Base-by-base conservation (phyloP, 2,888 invertebrate species). In the Eupithecia dodoneata region DNA sequence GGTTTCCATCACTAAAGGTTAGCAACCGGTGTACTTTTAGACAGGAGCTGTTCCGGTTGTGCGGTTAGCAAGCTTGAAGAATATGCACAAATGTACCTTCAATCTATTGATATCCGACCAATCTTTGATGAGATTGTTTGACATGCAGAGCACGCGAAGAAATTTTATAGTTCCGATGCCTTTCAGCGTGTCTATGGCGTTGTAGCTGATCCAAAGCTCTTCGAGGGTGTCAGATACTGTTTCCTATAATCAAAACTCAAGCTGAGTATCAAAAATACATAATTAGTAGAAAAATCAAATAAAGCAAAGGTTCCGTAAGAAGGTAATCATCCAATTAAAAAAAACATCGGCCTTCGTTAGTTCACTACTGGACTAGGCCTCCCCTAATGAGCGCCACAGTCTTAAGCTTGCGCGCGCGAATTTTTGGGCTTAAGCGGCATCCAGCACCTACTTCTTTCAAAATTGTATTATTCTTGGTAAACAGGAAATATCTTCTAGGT, bases 151-250 rank as follows among this genome's bases (percentile, higher is more conserved):
- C 0, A 99, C 97, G 86, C 96, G 97, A 0, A 99, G 91, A 65
- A 97, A 97, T 89, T 97, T 98, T 84, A 99, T 93, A 0, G 96
- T 94, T 69, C 96, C 97, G 6, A 99, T 95, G 0, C 98, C 98
- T 93, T 98, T 99, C 69, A 98, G 94, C 92, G 98, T 99, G 86
- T 99, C 99, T 80, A 99, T 98, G 13, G 96, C 93, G 91, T 99
- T 99, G 90, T 99, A 99, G 69, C 99, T 99, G 72, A 99, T 97
- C 99, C 99, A 99, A 6, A 99, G 92, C 89, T 99, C 97, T 90
- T 99, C 98, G 59, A 99, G 92, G 1, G 97, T 98, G 4, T 99
- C 99, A 0, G 97, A 97, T 47, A 99, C 96, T 0, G 97, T 96
- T 94, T 99, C 99, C 97, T 97, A 71, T 44, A 79, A 72, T 52